Conservation (phyloP, 2,888 invertebrate species). For the Pantelozetes paolii region DNA sequence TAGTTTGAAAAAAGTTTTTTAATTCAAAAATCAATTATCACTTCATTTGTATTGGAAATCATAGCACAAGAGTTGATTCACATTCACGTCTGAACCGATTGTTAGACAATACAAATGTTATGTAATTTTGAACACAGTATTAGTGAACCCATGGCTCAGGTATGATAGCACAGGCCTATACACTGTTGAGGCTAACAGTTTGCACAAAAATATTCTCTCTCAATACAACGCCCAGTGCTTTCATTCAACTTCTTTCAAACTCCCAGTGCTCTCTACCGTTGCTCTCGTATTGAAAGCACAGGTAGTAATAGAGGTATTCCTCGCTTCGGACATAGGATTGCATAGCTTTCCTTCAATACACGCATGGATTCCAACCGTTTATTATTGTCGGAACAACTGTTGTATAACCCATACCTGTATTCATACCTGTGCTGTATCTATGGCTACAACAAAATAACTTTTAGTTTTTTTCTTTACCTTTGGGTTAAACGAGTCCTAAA, state of each 20-base stretch:
- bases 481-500: background rate
- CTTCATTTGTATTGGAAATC: background rate
- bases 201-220: background rate
- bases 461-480: background rate
- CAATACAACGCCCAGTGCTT: conserved; percentile 24
- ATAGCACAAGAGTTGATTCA: background rate
- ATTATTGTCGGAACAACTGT: conserved; percentile 15
- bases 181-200: background rate
- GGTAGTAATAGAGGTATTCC: background rate
- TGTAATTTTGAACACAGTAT: background rate
- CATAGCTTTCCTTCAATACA: conserved; percentile 10
- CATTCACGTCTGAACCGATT: background rate
- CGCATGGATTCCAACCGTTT: conserved; percentile 12
- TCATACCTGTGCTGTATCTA: background rate
- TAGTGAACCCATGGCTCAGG: conserved; percentile 2
- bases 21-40: background rate
- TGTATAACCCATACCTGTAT: conserved; percentile 15
- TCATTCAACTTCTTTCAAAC: background rate
- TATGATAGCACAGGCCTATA: background rate
- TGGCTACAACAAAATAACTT: background rate
- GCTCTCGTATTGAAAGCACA: background rate
- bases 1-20: background rate
- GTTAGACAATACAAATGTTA: background rate
- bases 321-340: background rate
- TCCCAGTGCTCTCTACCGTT: background rate